Evolutionary conservation across 2,113 vertebrate species (phyloP), one percentile per base, ranked within the genome.

Genomic region (Nyctereutes procyonoides): DNA sequence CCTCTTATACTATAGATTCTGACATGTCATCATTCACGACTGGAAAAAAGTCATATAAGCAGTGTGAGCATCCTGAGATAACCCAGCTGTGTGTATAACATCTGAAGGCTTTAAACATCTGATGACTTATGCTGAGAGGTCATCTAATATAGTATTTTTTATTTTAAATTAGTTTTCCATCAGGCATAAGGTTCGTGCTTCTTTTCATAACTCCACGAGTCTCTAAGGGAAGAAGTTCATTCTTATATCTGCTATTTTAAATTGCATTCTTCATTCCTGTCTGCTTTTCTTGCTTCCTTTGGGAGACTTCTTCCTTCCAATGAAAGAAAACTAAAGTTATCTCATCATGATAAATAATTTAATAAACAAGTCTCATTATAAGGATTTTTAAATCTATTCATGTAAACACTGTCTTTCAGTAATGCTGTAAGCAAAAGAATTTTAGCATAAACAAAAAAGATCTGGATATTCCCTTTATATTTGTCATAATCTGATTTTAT

Each of bases 121-220:
- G n/a, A 0, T 96, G 80, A 96, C 74, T 94, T 48, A 88, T 93
- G 79, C 20, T 9, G 3, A 88, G 69, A 93, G 51, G 48, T 92
- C 62, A 90, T 86, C 82, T 79, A 38, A 77, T 94, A n/a, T 8
- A 97, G 2, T 94, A 87, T 20, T 73, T 82, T 95, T 80, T 80
- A 65, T 87, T 83, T 74, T 83, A 73, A 90, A 83, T 94, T 94
- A 87, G 51, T 96, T 97, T 91, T 28, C 19, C 48, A 93, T 85
- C 56, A 91, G 32, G 55, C 93, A 79, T 13, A 86, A 81, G 94
- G 58, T 85, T 80, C 26, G 3, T 73, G 35, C n/a, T 60, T 87
- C 85, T 96, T 30, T 83, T 86, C 30, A 48, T 55, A 90, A 80
- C 84, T 63, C 32, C 16, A 19, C 1, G 5, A 87, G 4, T 88